These are phyloP conservation scores for Ecdyonurus torrentis DNA, from an alignment of 2,888 invertebrate genomes.

Conservation along the genomic window DNA sequence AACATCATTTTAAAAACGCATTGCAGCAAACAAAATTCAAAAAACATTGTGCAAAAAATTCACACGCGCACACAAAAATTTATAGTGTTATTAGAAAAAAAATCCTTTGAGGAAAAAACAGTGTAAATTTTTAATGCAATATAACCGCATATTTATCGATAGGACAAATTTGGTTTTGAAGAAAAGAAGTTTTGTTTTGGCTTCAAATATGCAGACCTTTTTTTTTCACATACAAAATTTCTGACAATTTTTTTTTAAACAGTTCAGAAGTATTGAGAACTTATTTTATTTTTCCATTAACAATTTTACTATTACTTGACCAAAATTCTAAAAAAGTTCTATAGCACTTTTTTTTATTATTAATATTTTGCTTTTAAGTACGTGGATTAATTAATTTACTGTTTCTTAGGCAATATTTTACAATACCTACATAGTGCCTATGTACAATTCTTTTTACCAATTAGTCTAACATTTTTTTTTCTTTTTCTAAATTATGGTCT, in stretches of 20 bases:
- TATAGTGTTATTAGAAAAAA: background rate
- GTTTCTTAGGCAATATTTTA: too few relatives aligned
- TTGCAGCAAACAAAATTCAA: background rate
- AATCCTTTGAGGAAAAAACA: background rate
- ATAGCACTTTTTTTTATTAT: background rate
- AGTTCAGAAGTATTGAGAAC: background rate
- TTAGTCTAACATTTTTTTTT: background rate
- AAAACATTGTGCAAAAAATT: background rate
- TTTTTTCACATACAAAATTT: background rate
- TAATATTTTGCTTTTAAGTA: too few relatives aligned
- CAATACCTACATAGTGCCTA: too few relatives aligned
- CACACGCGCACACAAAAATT: background rate
- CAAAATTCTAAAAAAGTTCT: background rate
- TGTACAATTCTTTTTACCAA: background rate
- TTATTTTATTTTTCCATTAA: background rate
- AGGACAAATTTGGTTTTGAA: background rate
- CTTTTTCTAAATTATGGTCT: background rate
- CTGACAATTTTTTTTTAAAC: background rate
- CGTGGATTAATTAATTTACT: too few relatives aligned
- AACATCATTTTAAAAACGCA: background rate
- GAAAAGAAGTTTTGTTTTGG: too few relatives aligned
- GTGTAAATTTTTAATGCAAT: background rate
- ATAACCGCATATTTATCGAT: background rate
- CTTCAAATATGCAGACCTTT: conserved; percentile 1
- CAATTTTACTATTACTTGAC: background rate